These are phyloP conservation scores for Platycercus adscitus DNA, from an alignment of 2,113 vertebrate species.

Conservation along the genomic window DNA sequence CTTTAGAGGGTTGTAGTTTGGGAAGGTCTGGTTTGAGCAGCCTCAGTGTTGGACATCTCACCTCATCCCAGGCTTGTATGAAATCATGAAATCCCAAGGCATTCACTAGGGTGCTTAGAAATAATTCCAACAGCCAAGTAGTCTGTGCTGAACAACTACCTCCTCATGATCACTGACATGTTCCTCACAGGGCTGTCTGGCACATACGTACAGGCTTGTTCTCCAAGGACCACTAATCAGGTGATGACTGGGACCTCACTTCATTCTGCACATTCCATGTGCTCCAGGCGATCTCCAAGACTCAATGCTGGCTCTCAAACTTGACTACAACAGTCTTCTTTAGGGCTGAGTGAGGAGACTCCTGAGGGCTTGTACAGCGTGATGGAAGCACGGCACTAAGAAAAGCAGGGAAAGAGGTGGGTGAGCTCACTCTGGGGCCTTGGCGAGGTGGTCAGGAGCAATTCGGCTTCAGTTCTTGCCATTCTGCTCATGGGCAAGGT, in stretches of 20 bases:
- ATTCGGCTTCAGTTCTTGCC: not conserved
- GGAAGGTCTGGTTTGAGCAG: not conserved
- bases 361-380: not conserved
- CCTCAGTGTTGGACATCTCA: not conserved
- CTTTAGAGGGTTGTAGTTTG: not conserved
- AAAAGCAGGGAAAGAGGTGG: not conserved
- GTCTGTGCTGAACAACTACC: not conserved
- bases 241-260: not conserved
- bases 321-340: not conserved
- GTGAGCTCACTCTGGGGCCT: not conserved
- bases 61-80: not conserved
- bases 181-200: not conserved
- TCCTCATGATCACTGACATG: not conserved
- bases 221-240: not conserved
- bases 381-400: fast-evolving
- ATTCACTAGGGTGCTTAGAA: not conserved
- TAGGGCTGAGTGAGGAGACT: not conserved
- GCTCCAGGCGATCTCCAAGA: not conserved
- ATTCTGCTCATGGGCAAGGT: not conserved
- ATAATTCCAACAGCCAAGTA: not conserved
- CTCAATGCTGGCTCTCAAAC: not conserved
- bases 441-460: fast-evolving
- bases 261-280: not conserved
- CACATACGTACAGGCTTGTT: not conserved
- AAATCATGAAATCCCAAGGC: not conserved